Conservation (phyloP, 2,888 invertebrate species). For the Pilophorus perplexus region DNA sequence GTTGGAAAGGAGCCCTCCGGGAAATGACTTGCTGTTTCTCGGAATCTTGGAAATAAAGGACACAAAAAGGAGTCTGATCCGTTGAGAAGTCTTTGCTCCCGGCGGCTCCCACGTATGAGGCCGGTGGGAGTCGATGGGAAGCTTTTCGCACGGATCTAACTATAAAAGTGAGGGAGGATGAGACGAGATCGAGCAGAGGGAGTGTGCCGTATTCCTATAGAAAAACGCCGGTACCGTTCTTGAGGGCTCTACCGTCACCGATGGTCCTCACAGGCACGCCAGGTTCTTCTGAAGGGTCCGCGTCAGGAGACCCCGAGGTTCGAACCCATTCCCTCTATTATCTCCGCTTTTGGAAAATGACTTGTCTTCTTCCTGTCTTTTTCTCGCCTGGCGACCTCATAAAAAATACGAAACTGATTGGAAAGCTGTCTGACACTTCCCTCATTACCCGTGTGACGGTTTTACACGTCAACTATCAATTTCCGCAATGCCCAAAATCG, state of each 20-base stretch:
- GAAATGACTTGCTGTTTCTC: too few species aligned
- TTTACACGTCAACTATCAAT: too few species aligned
- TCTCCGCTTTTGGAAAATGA: slow-evolving; percentile 1
- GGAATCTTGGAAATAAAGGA: too few species aligned
- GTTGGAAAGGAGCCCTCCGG: too few species aligned
- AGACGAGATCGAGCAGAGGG: not conserved
- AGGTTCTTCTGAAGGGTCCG: too few species aligned
- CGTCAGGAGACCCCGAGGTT: too few species aligned
- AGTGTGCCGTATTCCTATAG: slow-evolving; percentile 25
- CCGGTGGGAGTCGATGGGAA: slow-evolving; percentile 11
- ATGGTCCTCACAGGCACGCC: too few species aligned
- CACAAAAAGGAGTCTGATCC: too few species aligned
- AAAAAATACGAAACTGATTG: not conserved
- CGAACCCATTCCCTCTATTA: slow-evolving; percentile 1
- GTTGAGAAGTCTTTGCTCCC: slow-evolving; percentile 19
- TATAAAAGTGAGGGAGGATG: not conserved
- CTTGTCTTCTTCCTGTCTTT: not conserved
- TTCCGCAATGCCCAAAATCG: too few species aligned
- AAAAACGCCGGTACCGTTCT: slow-evolving; percentile 28
- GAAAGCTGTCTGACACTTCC: too few species aligned
- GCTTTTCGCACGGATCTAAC: slow-evolving; percentile 25
- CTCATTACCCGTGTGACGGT: too few species aligned
- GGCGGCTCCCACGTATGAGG: slow-evolving; percentile 17
- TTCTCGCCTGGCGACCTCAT: too few species aligned
- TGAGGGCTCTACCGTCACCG: not conserved